Conservation (phyloP, 1,140 invertebrate genomes). For the Dendroctonus ponderosae region DNA sequence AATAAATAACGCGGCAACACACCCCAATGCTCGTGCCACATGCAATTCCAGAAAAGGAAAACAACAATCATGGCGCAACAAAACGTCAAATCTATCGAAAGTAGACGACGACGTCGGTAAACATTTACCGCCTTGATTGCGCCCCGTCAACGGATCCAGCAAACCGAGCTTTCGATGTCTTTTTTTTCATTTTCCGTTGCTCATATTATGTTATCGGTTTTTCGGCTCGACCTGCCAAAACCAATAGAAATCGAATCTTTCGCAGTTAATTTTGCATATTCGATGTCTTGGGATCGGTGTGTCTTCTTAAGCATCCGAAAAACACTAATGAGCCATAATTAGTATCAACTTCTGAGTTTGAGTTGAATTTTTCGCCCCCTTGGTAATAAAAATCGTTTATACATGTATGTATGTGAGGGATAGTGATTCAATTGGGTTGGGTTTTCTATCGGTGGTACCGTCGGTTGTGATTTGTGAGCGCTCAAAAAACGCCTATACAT, state of each 20-base stretch:
- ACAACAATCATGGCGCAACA: constrained; percentile 40
- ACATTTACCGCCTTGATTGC: constrained; percentile 44
- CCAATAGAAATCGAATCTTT: background rate
- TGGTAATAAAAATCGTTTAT: no score
- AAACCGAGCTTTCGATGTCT: constrained; percentile 3
- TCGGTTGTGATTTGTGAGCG: no score
- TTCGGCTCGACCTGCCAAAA: constrained; percentile 6
- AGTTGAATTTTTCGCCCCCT: no score
- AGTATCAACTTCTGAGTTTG: no score
- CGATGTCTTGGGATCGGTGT: no score
- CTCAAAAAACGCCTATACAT: no score
- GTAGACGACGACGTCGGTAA: constrained; percentile 42
- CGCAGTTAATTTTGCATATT: no score
- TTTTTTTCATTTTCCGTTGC: constrained; percentile 14
- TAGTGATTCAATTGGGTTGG: no score
- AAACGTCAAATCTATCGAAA: constrained; percentile 41
- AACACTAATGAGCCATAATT: no score
- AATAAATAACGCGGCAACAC: constrained; percentile 28
- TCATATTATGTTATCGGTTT: constrained; percentile 19
- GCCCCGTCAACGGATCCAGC: constrained; percentile 18
- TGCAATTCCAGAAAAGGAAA: constrained; percentile 39
- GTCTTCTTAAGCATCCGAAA: no score
- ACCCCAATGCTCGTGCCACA: constrained; percentile 35
- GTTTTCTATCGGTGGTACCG: no score
- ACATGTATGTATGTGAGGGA: no score